Evolutionary conservation across 2,888 invertebrate species (phyloP).

Genomic region (Auanema sp.): DNA sequence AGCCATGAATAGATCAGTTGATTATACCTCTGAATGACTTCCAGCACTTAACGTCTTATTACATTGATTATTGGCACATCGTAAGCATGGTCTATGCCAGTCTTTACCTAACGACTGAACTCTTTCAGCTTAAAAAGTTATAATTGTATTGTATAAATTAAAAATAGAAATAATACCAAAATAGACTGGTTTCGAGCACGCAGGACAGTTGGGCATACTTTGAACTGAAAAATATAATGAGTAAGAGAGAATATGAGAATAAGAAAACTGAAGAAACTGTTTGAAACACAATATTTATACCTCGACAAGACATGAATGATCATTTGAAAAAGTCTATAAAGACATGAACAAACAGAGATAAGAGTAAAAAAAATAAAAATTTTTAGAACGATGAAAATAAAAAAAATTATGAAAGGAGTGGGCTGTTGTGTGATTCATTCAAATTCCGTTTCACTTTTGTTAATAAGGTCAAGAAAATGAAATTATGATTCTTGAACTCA

Average conservation of each 20-base stretch:
- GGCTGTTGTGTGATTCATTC: too few relatives aligned
- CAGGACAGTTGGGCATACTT: conserved; percentile 59
- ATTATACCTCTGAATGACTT: conserved; percentile 70
- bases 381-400: too few relatives aligned
- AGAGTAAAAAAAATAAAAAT: too few relatives aligned
- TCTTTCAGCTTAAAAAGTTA: conserved; percentile 72
- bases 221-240: background rate
- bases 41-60: conserved; percentile 76
- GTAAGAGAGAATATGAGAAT: background rate
- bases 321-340: too few relatives aligned
- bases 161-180: conserved; percentile 49
- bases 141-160: background rate
- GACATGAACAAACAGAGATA: too few relatives aligned
- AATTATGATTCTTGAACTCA: too few relatives aligned
- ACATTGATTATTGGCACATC: conserved; percentile 73
- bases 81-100: conserved; percentile 75
- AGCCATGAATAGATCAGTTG: too few relatives aligned
- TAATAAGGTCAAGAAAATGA: too few relatives aligned
- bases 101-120: conserved; percentile 76
- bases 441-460: too few relatives aligned
- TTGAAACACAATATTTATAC: background rate
- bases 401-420: too few relatives aligned
- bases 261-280: background rate
- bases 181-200: conserved; percentile 62
- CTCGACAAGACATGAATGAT: too few relatives aligned